Evolutionary conservation across 2,888 invertebrate genomes (phyloP), one percentile per base, ranked within the genome.

Genomic region (Pachycephus smyrnensis): DNA sequence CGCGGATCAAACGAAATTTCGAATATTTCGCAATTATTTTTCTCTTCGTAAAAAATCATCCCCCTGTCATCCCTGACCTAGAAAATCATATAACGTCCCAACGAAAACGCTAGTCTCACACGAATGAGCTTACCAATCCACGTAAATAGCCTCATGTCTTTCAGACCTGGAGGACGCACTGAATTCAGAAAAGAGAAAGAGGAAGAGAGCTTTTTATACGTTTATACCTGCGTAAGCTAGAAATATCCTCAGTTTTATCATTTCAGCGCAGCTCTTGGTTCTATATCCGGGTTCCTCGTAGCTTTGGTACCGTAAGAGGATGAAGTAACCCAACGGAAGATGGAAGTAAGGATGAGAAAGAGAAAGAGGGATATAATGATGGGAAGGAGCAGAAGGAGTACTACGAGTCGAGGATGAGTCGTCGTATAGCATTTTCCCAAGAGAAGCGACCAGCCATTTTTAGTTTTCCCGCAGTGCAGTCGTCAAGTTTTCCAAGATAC

Each of bases 171-270:
- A 55, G 23, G 23, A 9, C 55, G 23, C 55, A 55, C 55, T 55
- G 55, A 55, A 23, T 55, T 55, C 55, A 23, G 23, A 23, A 55
- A 55, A 55, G 9, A 9, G 23, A 55, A 55, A 9, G 55, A 55
- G 23, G 0, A 23, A 2, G 23, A 23, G 23, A 15, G 15, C 23
- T 23, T 55, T 55, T 23, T 55, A 55, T 55, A 55, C 55, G 55
- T 84, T 85, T 86, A 82, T 85, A 81, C 82, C 75, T 73, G 80
- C 79, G 82, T 85, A 86, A 83, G 82, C 81, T 81, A 76, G 81
- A 86, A 84, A 86, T 85, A 86, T 86, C 82, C 84, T 80, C 80
- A 82, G 87, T 87, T 88, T 88, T 87, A 88, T 88, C 86, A 87
- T 88, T 86, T 85, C 84, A 86, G 83, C 84, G 81, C 83, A 80